A percentile compares a stretch with the other conserved stretches of the same genome.
phyloP scores from a whole-genome alignment of 1,140 invertebrate species.

The Drosophila watanabei region DNA sequence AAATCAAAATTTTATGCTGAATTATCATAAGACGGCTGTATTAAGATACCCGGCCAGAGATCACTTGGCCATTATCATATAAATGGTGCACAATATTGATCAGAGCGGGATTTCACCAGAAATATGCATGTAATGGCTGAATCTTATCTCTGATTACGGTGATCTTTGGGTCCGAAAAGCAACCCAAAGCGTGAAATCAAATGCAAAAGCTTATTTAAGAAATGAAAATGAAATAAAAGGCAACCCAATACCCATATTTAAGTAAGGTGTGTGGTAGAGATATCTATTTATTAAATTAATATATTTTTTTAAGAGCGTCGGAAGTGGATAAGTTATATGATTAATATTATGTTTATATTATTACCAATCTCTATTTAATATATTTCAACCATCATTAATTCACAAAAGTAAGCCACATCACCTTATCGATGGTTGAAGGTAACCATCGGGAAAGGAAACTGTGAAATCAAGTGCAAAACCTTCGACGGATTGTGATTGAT shows the following conservation, averaged over 20 bases:
- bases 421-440: slow-evolving; percentile 8
- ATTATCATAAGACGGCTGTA: slow-evolving; percentile 57
- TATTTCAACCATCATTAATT: slow-evolving; percentile 6
- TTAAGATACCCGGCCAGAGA: slow-evolving; percentile 44
- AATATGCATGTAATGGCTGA: slow-evolving; percentile 31
- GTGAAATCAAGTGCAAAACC: slow-evolving; percentile 64
- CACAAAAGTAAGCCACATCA: not conserved
- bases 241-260: slow-evolving; percentile 10
- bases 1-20: slow-evolving; percentile 38
- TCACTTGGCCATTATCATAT: slow-evolving; percentile 45
- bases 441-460: slow-evolving; percentile 29
- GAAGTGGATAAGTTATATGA: not conserved
- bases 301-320: not conserved
- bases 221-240: slow-evolving; percentile 21
- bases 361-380: not conserved
- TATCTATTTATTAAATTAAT: not conserved
- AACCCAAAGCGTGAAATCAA: slow-evolving; percentile 28
- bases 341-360: not conserved
- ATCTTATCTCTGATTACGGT: slow-evolving; percentile 36
- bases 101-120: slow-evolving; percentile 28
- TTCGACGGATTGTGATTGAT: slow-evolving; percentile 55
- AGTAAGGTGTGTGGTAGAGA: not conserved
- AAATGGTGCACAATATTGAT: slow-evolving; percentile 50
- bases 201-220: slow-evolving; percentile 30
- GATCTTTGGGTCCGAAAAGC: slow-evolving; percentile 5